phyloP scores from a whole-genome alignment of 2,113 vertebrate genomes.

The Amphiprion percula region DNA sequence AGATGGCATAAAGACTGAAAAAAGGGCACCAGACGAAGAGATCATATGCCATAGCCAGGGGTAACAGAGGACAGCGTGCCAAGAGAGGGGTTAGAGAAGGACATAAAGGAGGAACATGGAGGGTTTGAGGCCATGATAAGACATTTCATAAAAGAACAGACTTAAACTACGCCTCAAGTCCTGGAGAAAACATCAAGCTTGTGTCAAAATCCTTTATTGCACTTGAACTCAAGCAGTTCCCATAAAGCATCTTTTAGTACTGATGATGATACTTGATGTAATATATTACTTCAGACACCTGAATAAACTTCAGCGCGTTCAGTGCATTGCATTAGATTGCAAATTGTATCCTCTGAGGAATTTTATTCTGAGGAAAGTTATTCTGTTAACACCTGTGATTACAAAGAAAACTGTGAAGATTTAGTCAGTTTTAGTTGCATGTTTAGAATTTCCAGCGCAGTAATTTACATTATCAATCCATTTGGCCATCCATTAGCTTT shows the following conservation, averaged over 20 bases:
- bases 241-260: conserved; percentile 1
- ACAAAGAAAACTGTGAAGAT: neutral
- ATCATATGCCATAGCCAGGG: conserved; percentile 56
- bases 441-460: neutral
- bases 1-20: conserved; percentile 63
- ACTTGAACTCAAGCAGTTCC: neutral
- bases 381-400: conserved; percentile 13
- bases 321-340: neutral
- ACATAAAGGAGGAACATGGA: conserved; percentile 24
- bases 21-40: conserved; percentile 45
- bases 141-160: conserved; percentile 11
- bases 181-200: neutral
- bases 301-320: neutral
- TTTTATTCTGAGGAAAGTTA: neutral
- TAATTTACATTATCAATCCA: neutral
- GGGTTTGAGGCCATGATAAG: conserved; percentile 38
- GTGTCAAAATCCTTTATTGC: neutral
- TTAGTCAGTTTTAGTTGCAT: neutral
- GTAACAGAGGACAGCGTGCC: conserved; percentile 46
- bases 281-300: neutral
- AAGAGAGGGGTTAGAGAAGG: conserved; percentile 38
- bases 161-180: conserved; percentile 5
- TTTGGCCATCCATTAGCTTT: too few relatives aligned
- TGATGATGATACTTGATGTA: neutral
- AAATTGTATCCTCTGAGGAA: neutral